Base-by-base conservation (phyloP, 2,113 vertebrate genomes). In the Misgurnus mizolepis region DNA sequence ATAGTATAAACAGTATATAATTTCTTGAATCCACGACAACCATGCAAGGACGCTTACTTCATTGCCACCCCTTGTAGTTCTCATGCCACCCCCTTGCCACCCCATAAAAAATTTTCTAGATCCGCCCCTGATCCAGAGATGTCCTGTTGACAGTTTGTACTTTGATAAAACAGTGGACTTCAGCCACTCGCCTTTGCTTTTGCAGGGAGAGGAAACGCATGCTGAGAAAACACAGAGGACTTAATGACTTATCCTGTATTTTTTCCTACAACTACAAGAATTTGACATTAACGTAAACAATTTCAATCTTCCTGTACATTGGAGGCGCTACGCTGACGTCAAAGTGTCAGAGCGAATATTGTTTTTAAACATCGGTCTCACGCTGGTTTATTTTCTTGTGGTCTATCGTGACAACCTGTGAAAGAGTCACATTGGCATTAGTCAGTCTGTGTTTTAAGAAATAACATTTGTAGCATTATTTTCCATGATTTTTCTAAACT, bases 111-210 rank as follows among this genome's bases (percentile, higher is more conserved):
- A n/a, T n/a, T n/a, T n/a, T n/a, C n/a, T n/a, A n/a, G n/a, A n/a
- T n/a, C n/a, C n/a, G n/a, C n/a, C n/a, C n/a, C n/a, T n/a, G n/a
- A 7, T 60, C 45, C 65, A 61, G 55, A 15, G 34, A 61, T 43
- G 53, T 39, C 41, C 18, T 69, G 56, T 79, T 79, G 66, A 78
- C 27, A 60, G 15, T 79, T 41, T 62, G 10, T n/a, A 11, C 15
- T 39, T 41, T 58, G 65, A 78, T 68, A 79, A 70, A 15, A 64
- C 55, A 12, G 34, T 55, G 68, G 61, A 80, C 60, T 72, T 80
- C 58, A 71, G 27, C 27, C 27, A 34, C 27, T 34, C 27, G 78
- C 41, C 45, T 79, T 70, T 47, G 11, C 56, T 79, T 70, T 61
- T 27, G 18, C 43, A 18, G 27, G 27, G 27, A 61, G 34, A 62